Percentiles rank a stretch among this genome's conserved stretches.
Evolutionary conservation across 1,140 invertebrate genomes (phyloP).

Genomic region (Drosophila littoralis): DNA sequence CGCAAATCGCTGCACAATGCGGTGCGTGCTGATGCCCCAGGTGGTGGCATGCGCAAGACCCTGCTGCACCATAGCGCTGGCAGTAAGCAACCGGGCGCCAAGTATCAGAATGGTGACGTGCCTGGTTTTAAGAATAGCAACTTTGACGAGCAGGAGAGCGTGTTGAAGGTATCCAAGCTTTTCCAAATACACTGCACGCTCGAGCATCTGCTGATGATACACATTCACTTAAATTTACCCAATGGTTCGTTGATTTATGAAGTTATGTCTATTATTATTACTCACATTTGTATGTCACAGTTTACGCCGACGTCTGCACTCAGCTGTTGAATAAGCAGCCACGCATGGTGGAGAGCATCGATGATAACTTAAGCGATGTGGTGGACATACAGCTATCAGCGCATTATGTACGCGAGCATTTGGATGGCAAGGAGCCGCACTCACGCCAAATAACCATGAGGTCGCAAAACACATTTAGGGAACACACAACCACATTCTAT

Average conservation of each 20-base stretch:
- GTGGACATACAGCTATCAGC: constrained; percentile 72
- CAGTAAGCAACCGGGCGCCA: constrained; percentile 34
- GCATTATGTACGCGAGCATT: constrained; percentile 65
- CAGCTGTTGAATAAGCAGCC: constrained; percentile 62
- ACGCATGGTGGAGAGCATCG: constrained; percentile 56
- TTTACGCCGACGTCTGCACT: constrained; percentile 70
- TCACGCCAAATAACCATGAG: constrained; percentile 69
- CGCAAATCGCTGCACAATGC: constrained; percentile 81
- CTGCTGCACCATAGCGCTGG: constrained; percentile 61
- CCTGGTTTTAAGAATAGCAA: constrained; percentile 76
- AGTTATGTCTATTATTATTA: neutral
- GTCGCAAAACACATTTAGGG: constrained; percentile 70
- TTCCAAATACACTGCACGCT: constrained; percentile 77
- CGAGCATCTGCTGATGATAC: constrained; percentile 81
- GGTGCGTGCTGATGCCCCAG: constrained; percentile 47
- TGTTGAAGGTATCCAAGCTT: constrained; percentile 60
- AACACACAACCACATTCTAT: constrained; percentile 71
- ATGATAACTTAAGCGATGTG: constrained; percentile 65
- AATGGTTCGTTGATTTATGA: constrained; percentile 50
- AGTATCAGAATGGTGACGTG: constrained; percentile 57
- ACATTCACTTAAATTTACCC: constrained; percentile 77
- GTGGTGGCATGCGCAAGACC: constrained; percentile 63
- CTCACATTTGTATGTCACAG: constrained; percentile 27
- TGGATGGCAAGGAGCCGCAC: constrained; percentile 76
- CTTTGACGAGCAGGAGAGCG: constrained; percentile 71